Base-by-base conservation (phyloP, 2,113 vertebrate species). In the Prinia subflava region DNA sequence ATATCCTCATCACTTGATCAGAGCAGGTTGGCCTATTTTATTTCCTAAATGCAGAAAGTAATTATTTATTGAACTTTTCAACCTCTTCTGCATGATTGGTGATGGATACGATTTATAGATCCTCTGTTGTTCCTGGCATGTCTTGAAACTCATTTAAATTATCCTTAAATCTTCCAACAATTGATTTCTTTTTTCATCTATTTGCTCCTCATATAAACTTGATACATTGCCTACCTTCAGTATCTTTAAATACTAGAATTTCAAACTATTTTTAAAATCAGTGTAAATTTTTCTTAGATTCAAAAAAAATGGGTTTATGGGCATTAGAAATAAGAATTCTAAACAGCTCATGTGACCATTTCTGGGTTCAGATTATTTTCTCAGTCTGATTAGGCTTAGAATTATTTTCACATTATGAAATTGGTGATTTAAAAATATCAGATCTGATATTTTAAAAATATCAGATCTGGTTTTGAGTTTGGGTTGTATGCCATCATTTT, bases 31-130 rank as follows among this genome's bases (percentile, higher is more conserved):
- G 85, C 70, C 39, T 71, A 17, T 60, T 89, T 91, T 83, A 76
- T 94, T 94, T 94, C 46, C 67, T 57, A 85, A 87, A 79, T 91
- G 39, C 64, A 63, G 47, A 90, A 96, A 74, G 84, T 94, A 96
- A 92, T 90, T 94, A 94, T 95, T 92, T 97, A 94, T 95, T 87
- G 94, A 95, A 91, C 77, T 90, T 93, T 79, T 75, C 74, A 84
- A 75, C 37, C 35, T 91, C 33, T 96, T 91, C 94, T 95, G 78
- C 78, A 57, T 94, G 81, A 88, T 79, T 92, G 89, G 53, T 83
- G 70, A 73, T 56, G 59, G 85, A 71, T 94, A 56, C 0, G 0
- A 60, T 91, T 87, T 94, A 84, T 92, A 91, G 92, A 93, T 89
- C 46, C 28, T 91, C 39, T 70, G 8, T 82, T 95, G 59, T 78